These are phyloP conservation scores for Elachura formosa DNA, from an alignment of 2,113 vertebrate genomes.

Conservation along the genomic window DNA sequence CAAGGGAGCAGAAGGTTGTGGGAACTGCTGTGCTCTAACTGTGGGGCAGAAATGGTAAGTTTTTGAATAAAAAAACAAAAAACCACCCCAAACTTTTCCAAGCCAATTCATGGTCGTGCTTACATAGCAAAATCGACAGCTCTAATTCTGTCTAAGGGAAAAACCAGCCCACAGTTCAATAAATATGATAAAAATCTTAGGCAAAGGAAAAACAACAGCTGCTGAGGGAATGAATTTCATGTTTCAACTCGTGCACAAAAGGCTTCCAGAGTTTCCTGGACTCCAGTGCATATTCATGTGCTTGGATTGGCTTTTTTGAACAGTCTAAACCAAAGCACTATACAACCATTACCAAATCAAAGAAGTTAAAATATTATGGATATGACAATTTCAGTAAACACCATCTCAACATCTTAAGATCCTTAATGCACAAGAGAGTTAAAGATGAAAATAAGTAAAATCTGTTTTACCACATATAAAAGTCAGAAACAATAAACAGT, in stretches of 20 bases:
- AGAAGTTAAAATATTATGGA: conserved; percentile 5
- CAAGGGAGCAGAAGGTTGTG: fast-evolving
- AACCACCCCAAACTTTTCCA: not conserved
- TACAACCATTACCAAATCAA: not conserved
- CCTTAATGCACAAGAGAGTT: not conserved
- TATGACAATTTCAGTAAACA: conserved; percentile 23
- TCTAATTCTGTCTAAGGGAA: not conserved
- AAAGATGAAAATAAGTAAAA: conserved; percentile 54
- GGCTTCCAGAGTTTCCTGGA: not conserved
- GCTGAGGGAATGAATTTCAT: not conserved
- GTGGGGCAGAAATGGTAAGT: not conserved
- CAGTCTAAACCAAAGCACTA: not conserved
- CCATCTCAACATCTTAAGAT: conserved; percentile 1
- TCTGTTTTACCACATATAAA: conserved; percentile 46
- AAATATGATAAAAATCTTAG: not conserved
- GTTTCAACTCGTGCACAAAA: not conserved
- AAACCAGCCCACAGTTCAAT: not conserved
- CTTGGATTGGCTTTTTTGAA: not conserved
- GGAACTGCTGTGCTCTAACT: not conserved
- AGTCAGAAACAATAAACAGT: conserved; percentile 64
- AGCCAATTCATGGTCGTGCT: not conserved
- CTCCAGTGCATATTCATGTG: not conserved
- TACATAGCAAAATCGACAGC: not conserved
- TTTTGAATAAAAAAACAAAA: not conserved
- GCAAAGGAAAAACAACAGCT: not conserved